These are phyloP conservation scores for Formica selysi DNA, from an alignment of 1,140 invertebrate genomes.

Conservation along the genomic window DNA sequence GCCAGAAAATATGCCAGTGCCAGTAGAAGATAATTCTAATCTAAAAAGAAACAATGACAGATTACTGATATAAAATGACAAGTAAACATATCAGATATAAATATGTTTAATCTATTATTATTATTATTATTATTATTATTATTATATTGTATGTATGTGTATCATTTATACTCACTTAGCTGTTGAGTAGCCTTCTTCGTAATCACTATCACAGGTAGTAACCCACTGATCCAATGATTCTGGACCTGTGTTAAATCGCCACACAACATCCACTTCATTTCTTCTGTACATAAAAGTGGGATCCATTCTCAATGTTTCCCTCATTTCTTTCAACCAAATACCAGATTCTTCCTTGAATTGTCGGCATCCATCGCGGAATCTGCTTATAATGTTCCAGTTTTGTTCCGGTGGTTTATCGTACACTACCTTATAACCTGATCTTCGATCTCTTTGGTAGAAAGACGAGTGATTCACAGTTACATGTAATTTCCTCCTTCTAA, in stretches of 20 bases:
- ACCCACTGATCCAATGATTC: conserved; percentile 91
- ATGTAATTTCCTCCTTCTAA: conserved; percentile 43
- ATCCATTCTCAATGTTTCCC: conserved; percentile 88
- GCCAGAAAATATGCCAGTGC: conserved; percentile 93
- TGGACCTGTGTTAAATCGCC: conserved; percentile 89
- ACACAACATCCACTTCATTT: conserved; percentile 90
- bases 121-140: neutral
- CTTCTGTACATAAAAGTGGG: conserved; percentile 87
- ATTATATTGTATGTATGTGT: neutral
- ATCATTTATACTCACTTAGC: conserved; percentile 83
- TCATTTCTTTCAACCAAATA: conserved; percentile 90
- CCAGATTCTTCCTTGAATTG: conserved; percentile 90
- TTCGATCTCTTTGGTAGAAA: neutral
- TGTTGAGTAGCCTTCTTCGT: conserved; percentile 92
- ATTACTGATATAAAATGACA: neutral
- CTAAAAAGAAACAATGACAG: conserved; percentile 73
- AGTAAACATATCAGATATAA: neutral
- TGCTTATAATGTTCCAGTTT: conserved; percentile 77
- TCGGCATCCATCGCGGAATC: conserved; percentile 88
- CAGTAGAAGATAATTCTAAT: conserved; percentile 89
- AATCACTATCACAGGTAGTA: conserved; percentile 92
- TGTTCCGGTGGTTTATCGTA: conserved; percentile 50
- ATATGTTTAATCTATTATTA: neutral
- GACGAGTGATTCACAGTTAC: neutral
- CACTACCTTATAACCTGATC: neutral